Evolutionary conservation across 2,888 invertebrate genomes (phyloP).

Genomic region (Brachycybe producta): DNA sequence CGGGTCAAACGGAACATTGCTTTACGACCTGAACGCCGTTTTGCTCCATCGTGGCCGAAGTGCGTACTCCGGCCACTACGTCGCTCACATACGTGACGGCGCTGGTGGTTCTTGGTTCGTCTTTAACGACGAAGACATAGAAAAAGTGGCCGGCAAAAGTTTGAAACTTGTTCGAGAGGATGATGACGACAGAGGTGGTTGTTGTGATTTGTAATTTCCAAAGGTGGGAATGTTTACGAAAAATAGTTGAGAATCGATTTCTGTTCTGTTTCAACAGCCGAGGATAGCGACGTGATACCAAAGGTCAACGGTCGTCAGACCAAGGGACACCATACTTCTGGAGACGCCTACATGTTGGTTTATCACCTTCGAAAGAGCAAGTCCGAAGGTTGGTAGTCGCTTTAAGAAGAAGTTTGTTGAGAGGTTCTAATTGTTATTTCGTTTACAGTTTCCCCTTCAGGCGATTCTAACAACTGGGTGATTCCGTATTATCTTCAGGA

Average conservation of each 20-base stretch:
- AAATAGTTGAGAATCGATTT: background rate
- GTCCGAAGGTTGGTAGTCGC: conserved; percentile 2
- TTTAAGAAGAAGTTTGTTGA: background rate
- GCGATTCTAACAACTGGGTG: conserved; percentile 23
- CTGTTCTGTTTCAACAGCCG: conserved; percentile 1
- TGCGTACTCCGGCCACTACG: conserved; percentile 53
- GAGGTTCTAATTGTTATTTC: conserved; percentile 2
- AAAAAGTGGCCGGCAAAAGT: conserved; percentile 33
- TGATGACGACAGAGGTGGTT: conserved; percentile 32
- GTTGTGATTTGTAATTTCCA: background rate
- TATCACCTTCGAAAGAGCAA: conserved; percentile 35
- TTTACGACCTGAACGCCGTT: conserved; percentile 49
- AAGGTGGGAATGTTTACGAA: background rate
- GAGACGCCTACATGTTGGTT: conserved; percentile 50
- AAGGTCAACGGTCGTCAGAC: conserved; percentile 20
- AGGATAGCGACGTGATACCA: conserved; percentile 21
- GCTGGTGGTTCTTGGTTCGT: conserved; percentile 46
- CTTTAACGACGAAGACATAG: conserved; percentile 46
- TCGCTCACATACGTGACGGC: conserved; percentile 43
- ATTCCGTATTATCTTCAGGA: conserved; percentile 27
- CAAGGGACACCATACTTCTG: conserved; percentile 40
- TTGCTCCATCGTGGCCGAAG: conserved; percentile 50
- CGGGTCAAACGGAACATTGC: conserved; percentile 23
- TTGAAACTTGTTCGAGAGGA: conserved; percentile 37
- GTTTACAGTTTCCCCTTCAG: conserved; percentile 19